Evolutionary conservation across 2,797 vertebrate species (phyloP), one percentile per base, ranked within the genome.

Genomic region (Acipenser transmontanus): DNA sequence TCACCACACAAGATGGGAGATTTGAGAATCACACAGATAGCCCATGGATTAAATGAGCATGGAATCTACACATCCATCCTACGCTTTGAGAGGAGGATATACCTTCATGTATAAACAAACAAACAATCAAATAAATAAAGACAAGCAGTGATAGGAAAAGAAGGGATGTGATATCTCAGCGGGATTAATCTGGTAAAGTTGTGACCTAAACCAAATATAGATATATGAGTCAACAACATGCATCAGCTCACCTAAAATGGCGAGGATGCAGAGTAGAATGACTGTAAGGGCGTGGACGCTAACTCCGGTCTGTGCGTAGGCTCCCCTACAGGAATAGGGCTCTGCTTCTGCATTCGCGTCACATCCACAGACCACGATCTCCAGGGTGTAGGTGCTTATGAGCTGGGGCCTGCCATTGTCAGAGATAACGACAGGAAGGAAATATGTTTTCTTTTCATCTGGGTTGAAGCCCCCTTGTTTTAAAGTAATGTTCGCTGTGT

Each of bases 191-290:
- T 34, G 34, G 4, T 34, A 34, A 34, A 34, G 34, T 34, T 34
- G 34, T 34, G 34, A 34, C 34, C 34, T 34, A 3, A 34, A 34
- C 34, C 34, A 34, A 34, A 34, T 34, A 34, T 34, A 34, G 34
- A 34, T 34, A 34, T 34, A 34, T 34, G 34, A 34, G 34, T 34
- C 34, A 34, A 34, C 34, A 34, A 3, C 34, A 34, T 0, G 34
- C 12, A 8, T 52, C 6, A 57, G 80, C 91, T 80, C 79, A 98
- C 96, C 88, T 59, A 94, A 78, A 61, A 98, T 93, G 60, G 91
- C 91, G 68, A 97, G 80, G 65, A 98, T 93, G 78, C 93, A 96
- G 70, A 97, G 84, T 34, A 99, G 91, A 74, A 98, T 94, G 71
- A 92, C 89, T 1, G 96, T 82, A 20, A 98, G 78, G 0, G 91